Percentiles rank a stretch among this genome's conserved stretches.
Conservation (phyloP, 2,113 vertebrate genomes). For the Etheostoma cragini region DNA sequence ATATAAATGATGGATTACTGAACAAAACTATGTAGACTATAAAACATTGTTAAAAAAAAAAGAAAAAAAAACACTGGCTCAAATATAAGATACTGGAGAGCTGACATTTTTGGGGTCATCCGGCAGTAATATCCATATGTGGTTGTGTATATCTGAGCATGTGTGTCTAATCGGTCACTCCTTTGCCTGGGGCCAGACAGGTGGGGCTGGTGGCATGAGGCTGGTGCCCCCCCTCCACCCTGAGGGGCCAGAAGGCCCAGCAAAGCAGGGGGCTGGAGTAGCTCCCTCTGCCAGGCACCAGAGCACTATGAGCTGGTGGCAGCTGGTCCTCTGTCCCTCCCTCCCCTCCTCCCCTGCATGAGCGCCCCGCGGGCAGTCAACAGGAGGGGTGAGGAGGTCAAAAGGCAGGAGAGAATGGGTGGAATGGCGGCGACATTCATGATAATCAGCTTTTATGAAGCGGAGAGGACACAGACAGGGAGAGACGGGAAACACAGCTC, state of each 20-base stretch:
- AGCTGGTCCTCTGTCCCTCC: conserved; percentile 82
- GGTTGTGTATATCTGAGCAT: conserved; percentile 40
- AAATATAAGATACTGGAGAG: conserved; percentile 21
- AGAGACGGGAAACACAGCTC: conserved; percentile 60
- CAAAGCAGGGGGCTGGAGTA: conserved; percentile 85
- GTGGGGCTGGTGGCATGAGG: conserved; percentile 85
- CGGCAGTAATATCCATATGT: conserved; percentile 42
- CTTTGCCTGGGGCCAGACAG: conserved; percentile 81
- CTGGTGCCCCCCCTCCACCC: conserved; percentile 69
- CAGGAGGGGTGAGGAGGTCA: conserved; percentile 89
- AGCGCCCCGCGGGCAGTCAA: conserved; percentile 83
- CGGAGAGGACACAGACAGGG: conserved; percentile 72
- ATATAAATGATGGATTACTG: background rate
- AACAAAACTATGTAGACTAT: conserved; percentile 12
- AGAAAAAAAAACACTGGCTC: background rate
- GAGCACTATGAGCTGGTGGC: conserved; percentile 81
- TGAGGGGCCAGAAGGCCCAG: conserved; percentile 84
- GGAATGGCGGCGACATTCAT: conserved; percentile 75
- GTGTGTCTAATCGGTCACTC: conserved; percentile 74
- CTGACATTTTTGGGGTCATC: conserved; percentile 45
- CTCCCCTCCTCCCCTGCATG: conserved; percentile 66
- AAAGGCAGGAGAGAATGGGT: conserved; percentile 84
- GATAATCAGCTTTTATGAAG: conserved; percentile 89
- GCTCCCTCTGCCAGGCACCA: conserved; percentile 81
- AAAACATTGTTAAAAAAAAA: background rate